These are phyloP conservation scores for Calidris pygmaea DNA, from an alignment of 2,113 vertebrate genomes.

Conservation along the genomic window DNA sequence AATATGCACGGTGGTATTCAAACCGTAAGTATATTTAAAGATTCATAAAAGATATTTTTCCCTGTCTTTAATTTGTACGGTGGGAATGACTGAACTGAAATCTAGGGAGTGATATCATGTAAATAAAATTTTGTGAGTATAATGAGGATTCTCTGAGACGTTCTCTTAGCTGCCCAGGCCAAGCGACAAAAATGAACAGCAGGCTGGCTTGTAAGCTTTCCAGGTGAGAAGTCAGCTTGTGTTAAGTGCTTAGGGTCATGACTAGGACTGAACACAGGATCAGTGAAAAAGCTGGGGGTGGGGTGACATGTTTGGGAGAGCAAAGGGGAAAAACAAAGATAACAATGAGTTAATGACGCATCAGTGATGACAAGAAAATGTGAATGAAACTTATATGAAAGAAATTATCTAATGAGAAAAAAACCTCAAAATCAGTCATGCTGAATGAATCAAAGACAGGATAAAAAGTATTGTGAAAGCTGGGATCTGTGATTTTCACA, in stretches of 20 bases:
- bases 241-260: background rate
- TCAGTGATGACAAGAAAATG: background rate
- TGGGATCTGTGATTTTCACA: background rate
- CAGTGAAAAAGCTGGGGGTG: background rate
- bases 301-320: background rate
- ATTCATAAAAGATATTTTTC: background rate
- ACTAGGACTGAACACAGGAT: background rate
- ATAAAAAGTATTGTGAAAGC: background rate
- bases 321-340: background rate
- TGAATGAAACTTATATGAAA: background rate
- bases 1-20: background rate
- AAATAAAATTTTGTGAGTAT: background rate
- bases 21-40: constrained; percentile 72
- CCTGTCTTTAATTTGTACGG: background rate
- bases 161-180: background rate
- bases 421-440: background rate
- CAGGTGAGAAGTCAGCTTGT: background rate
- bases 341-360: background rate
- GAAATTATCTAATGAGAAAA: background rate
- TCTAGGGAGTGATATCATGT: background rate
- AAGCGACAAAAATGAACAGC: background rate
- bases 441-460: background rate
- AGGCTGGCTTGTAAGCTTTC: background rate
- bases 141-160: background rate
- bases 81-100: background rate